These are phyloP conservation scores for Coptotermes formosanus DNA, from an alignment of 1,140 invertebrate species.

Conservation along the genomic window DNA sequence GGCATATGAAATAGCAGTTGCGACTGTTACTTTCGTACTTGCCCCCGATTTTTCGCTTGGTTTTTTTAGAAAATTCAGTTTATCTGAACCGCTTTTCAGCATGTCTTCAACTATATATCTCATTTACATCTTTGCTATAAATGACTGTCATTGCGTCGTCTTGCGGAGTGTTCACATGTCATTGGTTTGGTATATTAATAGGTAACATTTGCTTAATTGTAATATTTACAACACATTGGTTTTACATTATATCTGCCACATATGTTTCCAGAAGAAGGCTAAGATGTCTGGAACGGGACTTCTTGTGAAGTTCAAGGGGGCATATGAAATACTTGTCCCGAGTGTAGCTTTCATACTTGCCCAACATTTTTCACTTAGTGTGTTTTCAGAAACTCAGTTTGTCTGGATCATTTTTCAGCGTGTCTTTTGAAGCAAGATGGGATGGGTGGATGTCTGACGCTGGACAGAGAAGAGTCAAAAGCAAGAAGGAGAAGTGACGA, in stretches of 20 bases:
- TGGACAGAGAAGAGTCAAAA: constrained; percentile 52
- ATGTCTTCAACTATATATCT: not conserved
- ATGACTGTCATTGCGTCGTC: not conserved
- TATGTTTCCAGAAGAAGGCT: not conserved
- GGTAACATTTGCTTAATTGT: not conserved
- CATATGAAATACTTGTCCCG: not conserved
- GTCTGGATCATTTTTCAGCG: constrained; percentile 17
- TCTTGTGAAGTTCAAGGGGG: not conserved
- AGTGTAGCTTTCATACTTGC: not conserved
- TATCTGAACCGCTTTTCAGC: constrained; percentile 7
- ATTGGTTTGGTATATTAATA: not conserved
- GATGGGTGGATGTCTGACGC: constrained; percentile 54
- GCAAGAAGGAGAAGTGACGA: constrained; percentile 50
- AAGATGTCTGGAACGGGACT: not conserved
- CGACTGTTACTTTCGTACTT: not conserved
- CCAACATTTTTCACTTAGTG: not conserved
- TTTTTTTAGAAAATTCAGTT: not conserved
- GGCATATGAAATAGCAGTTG: not conserved
- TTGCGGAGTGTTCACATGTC: not conserved
- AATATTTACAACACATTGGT: not conserved
- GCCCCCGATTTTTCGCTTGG: not conserved
- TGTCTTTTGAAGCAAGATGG: constrained; percentile 34
- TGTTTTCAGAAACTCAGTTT: not conserved
- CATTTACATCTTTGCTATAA: not conserved
- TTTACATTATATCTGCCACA: not conserved